Evolutionary conservation across 2,797 vertebrate genomes (phyloP).

Genomic region (Percopsis omiscomaycus): DNA sequence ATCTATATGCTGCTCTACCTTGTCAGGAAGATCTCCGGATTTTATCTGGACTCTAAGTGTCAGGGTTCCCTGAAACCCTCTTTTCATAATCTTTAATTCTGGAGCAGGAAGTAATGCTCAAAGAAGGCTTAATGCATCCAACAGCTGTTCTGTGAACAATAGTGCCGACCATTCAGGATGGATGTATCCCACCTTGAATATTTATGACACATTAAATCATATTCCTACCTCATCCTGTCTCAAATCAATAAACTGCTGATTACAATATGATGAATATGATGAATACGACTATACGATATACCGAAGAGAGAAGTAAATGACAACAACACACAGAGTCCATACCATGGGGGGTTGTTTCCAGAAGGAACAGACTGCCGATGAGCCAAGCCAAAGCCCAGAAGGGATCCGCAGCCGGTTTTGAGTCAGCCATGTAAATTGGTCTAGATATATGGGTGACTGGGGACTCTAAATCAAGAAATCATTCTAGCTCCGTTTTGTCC

Average conservation of each 20-base stretch:
- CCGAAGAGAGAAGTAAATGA: conserved; percentile 39
- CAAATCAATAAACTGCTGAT: conserved; percentile 8
- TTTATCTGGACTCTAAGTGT: conserved; percentile 14
- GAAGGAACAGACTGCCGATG: conserved; percentile 31
- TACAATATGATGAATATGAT: conserved; percentile 8
- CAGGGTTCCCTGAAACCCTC: conserved; percentile 15
- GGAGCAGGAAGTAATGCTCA: conserved; percentile 29
- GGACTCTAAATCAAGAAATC: conserved; percentile 73
- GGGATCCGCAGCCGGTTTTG: conserved; percentile 60
- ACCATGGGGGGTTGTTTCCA: conserved; percentile 8
- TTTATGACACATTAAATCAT: conserved; percentile 6
- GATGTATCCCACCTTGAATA: background rate
- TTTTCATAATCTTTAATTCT: conserved; percentile 39
- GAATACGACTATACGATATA: conserved; percentile 11
- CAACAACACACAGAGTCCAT: conserved; percentile 7
- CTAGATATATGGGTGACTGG: conserved; percentile 66
- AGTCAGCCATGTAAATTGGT: conserved; percentile 65
- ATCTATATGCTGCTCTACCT: background rate
- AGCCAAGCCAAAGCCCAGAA: conserved; percentile 44
- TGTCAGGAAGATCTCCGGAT: conserved; percentile 4
- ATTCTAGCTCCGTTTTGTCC: conserved; percentile 49
- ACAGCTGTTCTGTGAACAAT: conserved; percentile 43
- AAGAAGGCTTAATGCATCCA: conserved; percentile 28
- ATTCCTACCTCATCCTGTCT: conserved; percentile 8
- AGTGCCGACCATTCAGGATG: background rate